phyloP scores from a whole-genome alignment of 2,888 invertebrate genomes.

The Eupeodes luniger region DNA sequence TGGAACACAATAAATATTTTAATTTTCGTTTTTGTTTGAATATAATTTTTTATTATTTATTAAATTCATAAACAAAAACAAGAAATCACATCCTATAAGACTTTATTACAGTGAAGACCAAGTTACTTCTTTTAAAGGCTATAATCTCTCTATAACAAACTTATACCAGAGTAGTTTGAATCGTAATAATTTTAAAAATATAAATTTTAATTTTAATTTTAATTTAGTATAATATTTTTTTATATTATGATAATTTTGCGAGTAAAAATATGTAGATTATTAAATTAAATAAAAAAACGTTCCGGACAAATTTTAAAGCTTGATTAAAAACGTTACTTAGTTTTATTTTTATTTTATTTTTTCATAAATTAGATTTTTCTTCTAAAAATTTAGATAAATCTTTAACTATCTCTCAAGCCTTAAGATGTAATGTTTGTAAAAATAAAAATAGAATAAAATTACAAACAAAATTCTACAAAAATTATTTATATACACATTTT shows the following conservation, averaged over 20 bases:
- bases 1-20: conserved; percentile 19
- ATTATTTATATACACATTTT: conserved; percentile 18
- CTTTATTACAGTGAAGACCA: neutral
- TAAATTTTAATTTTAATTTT: conserved; percentile 21
- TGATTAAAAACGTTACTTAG: conserved; percentile 15
- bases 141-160: neutral
- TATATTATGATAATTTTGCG: conserved; percentile 3
- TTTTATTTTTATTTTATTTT: neutral
- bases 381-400: neutral
- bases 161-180: conserved; percentile 20
- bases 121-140: neutral
- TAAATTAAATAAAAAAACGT: neutral
- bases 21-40: conserved; percentile 37
- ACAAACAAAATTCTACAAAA: conserved; percentile 13
- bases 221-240: conserved; percentile 6
- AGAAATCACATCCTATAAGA: conserved; percentile 4
- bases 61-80: conserved; percentile 19
- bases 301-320: conserved; percentile 28
- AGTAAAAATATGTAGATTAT: conserved; percentile 17
- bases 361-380: conserved; percentile 21
- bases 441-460: neutral
- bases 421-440: conserved; percentile 27
- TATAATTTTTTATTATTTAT: conserved; percentile 22
- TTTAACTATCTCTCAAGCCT: conserved; percentile 27
- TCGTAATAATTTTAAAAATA: conserved; percentile 27